These are phyloP conservation scores for Spodoptera frugiperda DNA, from an alignment of 1,140 invertebrate species.

Conservation along the genomic window DNA sequence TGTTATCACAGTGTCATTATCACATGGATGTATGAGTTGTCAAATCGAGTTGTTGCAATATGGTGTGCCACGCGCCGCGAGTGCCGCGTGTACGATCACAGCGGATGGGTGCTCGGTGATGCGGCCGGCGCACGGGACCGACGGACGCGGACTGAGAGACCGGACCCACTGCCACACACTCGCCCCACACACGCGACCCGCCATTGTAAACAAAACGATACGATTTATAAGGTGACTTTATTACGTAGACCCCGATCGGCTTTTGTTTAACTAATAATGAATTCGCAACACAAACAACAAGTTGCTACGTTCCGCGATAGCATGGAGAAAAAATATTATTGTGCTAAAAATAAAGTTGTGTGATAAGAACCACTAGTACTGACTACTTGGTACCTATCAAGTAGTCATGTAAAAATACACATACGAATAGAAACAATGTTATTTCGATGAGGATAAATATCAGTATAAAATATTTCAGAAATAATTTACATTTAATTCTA, in stretches of 20 bases:
- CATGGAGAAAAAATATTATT: background rate
- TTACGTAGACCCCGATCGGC: background rate
- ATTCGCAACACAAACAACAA: slow-evolving; percentile 36
- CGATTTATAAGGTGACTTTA: slow-evolving; percentile 29
- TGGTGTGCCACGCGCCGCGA: slow-evolving; percentile 45
- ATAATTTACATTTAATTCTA: background rate
- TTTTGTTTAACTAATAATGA: slow-evolving; percentile 2
- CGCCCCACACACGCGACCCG: slow-evolving; percentile 24
- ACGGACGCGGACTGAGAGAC: slow-evolving; percentile 36
- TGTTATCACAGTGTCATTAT: slow-evolving; percentile 36
- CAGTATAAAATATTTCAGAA: background rate
- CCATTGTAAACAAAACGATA: slow-evolving; percentile 39
- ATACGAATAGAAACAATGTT: background rate
- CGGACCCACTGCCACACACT: background rate
- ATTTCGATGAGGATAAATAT: background rate
- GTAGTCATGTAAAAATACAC: background rate
- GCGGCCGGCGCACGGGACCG: slow-evolving; percentile 36
- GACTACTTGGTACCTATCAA: too few relatives aligned
- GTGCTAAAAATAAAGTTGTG: slow-evolving; percentile 4
- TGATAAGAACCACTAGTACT: slow-evolving; percentile 9
- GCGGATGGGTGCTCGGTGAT: slow-evolving; percentile 31
- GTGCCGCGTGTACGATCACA: slow-evolving; percentile 10
- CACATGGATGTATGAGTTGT: slow-evolving; percentile 9
- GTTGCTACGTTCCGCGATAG: slow-evolving; percentile 23
- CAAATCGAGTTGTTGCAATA: slow-evolving; percentile 17